These are phyloP conservation scores for Galeopsomyia nigrocyanea DNA, from an alignment of 2,888 invertebrate genomes.

Conservation along the genomic window DNA sequence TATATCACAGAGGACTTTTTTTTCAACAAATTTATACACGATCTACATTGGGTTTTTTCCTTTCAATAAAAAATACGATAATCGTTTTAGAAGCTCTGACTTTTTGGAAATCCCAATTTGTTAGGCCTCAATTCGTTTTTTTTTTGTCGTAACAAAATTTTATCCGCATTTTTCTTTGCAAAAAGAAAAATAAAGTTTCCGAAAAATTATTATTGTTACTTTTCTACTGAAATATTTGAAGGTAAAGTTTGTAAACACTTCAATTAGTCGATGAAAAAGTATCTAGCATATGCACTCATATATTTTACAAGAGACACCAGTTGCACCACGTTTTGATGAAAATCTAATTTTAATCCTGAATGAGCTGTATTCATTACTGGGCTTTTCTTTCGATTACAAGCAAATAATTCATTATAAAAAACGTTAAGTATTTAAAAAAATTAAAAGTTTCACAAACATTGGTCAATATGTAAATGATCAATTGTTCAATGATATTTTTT, in stretches of 20 bases:
- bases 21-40: slow-evolving; percentile 34
- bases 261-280: slow-evolving; percentile 17
- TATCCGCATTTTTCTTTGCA: no score
- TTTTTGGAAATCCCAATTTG: slow-evolving; percentile 42
- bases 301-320: slow-evolving; percentile 22
- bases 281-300: slow-evolving; percentile 23
- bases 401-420: slow-evolving; percentile 19
- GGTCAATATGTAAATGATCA: slow-evolving; percentile 27
- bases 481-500: slow-evolving; percentile 30
- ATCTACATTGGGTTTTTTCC: slow-evolving; percentile 33
- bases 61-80: slow-evolving; percentile 1
- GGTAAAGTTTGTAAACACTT: slow-evolving; percentile 7
- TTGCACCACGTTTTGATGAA: slow-evolving; percentile 30
- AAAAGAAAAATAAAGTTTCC: not conserved
- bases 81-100: slow-evolving; percentile 37
- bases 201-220: slow-evolving; percentile 11
- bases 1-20: slow-evolving; percentile 46
- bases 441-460: slow-evolving; percentile 23
- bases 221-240: slow-evolving; percentile 14
- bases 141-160: not conserved
- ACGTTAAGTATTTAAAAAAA: slow-evolving; percentile 26
- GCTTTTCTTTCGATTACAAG: slow-evolving; percentile 17
- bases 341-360: slow-evolving; percentile 28
- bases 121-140: slow-evolving; percentile 36
- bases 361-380: slow-evolving; percentile 38